Base-by-base conservation (phyloP, 2,113 vertebrate genomes). In the Naja naja region DNA sequence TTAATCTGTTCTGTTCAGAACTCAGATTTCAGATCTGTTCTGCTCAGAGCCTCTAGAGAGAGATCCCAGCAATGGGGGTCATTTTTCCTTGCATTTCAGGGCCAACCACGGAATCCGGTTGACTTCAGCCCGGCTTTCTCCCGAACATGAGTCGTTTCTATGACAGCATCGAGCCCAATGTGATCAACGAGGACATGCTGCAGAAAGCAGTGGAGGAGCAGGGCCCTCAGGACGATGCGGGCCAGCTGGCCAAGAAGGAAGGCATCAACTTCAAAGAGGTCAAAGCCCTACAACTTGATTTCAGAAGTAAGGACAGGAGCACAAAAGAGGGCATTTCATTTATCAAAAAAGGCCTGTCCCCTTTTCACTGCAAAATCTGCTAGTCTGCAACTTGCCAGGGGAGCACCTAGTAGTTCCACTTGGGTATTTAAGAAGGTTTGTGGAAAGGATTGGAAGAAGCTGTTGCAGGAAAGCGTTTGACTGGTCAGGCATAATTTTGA, bases 131-230 rank as follows among this genome's bases (percentile, higher is more conserved):
- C 43, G 54, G 7, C 85, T 43, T 69, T 14, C 0, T 0, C 47
- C 94, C 27, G 95, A 94, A 94, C 30, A 93, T 93, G 92, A 98
- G 92, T 92, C 94, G 93, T n/a, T 81, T 95, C 1, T 93, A 95
- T 12, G 60, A 96, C 10, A 96, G 90, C 0, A 10, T 96, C 1
- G 95, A 98, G 90, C 98, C 98, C 1, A 97, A 90, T 1, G 87
- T 98, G 56, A 98, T 99, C 0, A 97, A 98, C 1, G 98, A 99
- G 60, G 93, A 98, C 91, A 95, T 98, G 96, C 69, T 99, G 54
- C 96, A 96, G 94, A 92, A 96, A 93, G 98, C 98, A 0, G 93
- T 98, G 3, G 95, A 95, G n/a, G 97, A 98, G 86, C 98, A 98
- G 87, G 92, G 94, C 1, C 97, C 97, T 0, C 90, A 94, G 88